phyloP scores from a whole-genome alignment of 1,140 invertebrate genomes.

The Pachyrhynchus sulphureomaculatus region DNA sequence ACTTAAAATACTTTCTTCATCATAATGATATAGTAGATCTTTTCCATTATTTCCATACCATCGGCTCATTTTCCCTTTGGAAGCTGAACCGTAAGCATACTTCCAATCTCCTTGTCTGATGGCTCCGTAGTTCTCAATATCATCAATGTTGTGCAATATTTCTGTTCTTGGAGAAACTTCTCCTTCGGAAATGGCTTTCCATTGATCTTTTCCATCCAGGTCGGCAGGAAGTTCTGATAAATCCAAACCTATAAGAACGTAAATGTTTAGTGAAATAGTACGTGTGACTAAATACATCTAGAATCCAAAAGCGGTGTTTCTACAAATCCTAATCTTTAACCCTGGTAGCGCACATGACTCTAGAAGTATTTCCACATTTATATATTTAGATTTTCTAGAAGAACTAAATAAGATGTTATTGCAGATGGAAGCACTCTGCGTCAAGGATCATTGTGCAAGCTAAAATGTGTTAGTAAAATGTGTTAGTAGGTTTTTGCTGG shows the following conservation, averaged over 20 bases:
- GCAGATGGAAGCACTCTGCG: too few relatives aligned
- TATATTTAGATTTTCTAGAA: too few relatives aligned
- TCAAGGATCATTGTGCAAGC: too few relatives aligned
- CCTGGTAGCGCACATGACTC: too few relatives aligned
- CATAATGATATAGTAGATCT: constrained; percentile 47
- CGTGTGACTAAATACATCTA: too few relatives aligned
- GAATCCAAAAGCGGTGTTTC: too few relatives aligned
- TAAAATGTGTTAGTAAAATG: too few relatives aligned
- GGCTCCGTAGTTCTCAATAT: constrained; percentile 60
- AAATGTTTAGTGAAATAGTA: too few relatives aligned
- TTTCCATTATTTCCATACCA: constrained; percentile 64
- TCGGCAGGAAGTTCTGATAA: constrained; percentile 31
- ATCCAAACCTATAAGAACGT: constrained; percentile 37
- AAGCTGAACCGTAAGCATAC: constrained; percentile 64
- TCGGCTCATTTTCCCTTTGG: constrained; percentile 52
- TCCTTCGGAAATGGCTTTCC: constrained; percentile 61
- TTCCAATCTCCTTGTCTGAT: constrained; percentile 72
- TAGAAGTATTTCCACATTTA: too few relatives aligned
- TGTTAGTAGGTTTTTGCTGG: too few relatives aligned
- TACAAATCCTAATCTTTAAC: too few relatives aligned
- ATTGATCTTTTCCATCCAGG: constrained; percentile 73
- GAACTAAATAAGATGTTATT: too few relatives aligned
- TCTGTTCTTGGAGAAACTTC: constrained; percentile 59
- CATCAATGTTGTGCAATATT: constrained; percentile 74
- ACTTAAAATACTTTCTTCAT: constrained; percentile 53